Base-by-base conservation (phyloP, 2,888 invertebrate species). In the Agrypnus murinus region DNA sequence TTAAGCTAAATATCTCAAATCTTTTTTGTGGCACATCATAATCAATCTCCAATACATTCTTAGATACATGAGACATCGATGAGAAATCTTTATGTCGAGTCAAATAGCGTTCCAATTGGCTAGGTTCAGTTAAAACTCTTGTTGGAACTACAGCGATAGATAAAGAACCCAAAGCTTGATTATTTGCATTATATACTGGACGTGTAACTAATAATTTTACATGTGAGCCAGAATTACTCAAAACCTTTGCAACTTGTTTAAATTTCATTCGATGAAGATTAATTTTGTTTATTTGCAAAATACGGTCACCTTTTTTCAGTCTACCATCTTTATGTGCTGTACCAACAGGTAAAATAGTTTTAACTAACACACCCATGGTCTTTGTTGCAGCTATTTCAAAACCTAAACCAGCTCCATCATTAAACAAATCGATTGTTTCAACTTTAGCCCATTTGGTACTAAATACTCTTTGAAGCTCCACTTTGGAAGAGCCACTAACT, bases 331-430 rank as follows among this genome's bases (percentile, higher is more conserved):
- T 91, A 86, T 99, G 98, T 7, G 99, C 98, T 2, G 98, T 97
- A 63, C 99, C 99, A 5, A 98, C 99, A 0, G 98, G 97, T 70
- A 99, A 88, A 77, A 99, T 98, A 12, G 99, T 99, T 86, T 99
- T 99, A 10, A 99, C 98, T 74, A 99, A 98, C n/a, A 99, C 99
- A 5, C 99, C 99, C 77, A 98, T 98, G 77, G 97, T 97, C 78
- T 98, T 92, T 57, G 95, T 96, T 19, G 99, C 99, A 81, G 99
- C 98, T 81, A 99, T 99, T 82, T 96, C 99, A 87, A 99, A 99
- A 40, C 99, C 99, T 77, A 99, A 91, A 32, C 98, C 98, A 70
- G 97, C 95, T 72, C 98, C 98, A 90, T 99, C 99, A 86, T 99
- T 99, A 50, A 97, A 93, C 75, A 99, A 89, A 84, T 99, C 98